phyloP scores from a whole-genome alignment of 64 coral and sea anemone species.

The Dendrophyllia cribrosa region DNA sequence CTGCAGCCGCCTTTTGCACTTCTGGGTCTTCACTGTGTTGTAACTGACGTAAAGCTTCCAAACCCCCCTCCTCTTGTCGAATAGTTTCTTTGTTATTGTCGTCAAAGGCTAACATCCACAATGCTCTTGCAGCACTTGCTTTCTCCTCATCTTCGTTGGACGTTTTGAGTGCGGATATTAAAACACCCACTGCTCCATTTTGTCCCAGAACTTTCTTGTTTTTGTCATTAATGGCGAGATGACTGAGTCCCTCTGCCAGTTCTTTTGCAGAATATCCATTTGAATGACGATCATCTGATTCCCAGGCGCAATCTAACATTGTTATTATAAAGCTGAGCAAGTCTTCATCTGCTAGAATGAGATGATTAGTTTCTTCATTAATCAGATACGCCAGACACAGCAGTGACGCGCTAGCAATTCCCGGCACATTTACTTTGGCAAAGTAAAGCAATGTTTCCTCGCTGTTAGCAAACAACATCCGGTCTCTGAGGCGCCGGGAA shows the following conservation, averaged over 20 bases:
- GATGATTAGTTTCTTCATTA: too few relatives aligned
- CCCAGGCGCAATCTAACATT: neutral
- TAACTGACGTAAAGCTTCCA: constrained; percentile 15
- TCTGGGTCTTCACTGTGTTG: constrained; percentile 16
- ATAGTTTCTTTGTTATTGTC: too few relatives aligned
- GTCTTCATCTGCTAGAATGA: too few relatives aligned
- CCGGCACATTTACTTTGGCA: neutral
- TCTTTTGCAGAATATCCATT: too few relatives aligned
- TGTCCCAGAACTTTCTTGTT: constrained; percentile 48
- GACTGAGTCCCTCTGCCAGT: too few relatives aligned
- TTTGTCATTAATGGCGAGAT: too few relatives aligned
- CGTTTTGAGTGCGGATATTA: neutral
- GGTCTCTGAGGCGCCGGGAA: too few relatives aligned
- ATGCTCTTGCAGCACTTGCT: too few relatives aligned
- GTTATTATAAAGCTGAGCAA: too few relatives aligned
- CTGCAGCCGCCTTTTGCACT: constrained; percentile 14
- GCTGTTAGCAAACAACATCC: constrained; percentile 17
- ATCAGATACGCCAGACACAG: constrained; percentile 37
- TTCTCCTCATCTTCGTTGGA: too few relatives aligned
- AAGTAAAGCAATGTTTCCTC: neutral
- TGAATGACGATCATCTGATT: neutral
- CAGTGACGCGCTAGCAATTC: neutral
- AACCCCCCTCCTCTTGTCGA: constrained; percentile 18
- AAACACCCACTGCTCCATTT: constrained; percentile 42
- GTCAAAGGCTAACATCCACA: too few relatives aligned